Percentiles rank a stretch among this genome's conserved stretches.
Conservation (phyloP, 1,140 invertebrate species). For the Pissodes strobi region DNA sequence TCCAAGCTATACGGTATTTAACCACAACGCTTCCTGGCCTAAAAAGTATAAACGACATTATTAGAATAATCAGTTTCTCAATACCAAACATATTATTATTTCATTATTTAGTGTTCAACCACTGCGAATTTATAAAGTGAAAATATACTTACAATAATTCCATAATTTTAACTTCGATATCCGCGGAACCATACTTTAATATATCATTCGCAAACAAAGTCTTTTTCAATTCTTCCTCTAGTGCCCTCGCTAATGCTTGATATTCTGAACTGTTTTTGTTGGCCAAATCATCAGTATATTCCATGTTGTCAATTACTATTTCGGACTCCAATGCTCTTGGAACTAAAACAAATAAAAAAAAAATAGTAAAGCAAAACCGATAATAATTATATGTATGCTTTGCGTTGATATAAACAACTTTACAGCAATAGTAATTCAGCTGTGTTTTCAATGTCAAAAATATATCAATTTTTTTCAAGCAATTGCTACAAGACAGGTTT, state of each 20-base stretch:
- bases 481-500: no score
- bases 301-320: slow-evolving; percentile 67
- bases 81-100: no score
- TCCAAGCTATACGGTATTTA: slow-evolving; percentile 67
- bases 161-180: slow-evolving; percentile 66
- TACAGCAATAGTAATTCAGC: no score
- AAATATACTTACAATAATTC: slow-evolving; percentile 61
- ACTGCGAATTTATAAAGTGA: no score
- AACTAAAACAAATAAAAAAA: slow-evolving; percentile 58
- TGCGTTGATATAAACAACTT: no score
- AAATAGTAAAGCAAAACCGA: background rate
- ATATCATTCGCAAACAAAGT: slow-evolving; percentile 60
- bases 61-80: no score
- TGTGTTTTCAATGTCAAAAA: background rate
- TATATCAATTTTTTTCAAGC: background rate
- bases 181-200: slow-evolving; percentile 59
- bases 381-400: no score
- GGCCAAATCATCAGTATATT: slow-evolving; percentile 63
- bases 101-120: no score
- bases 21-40: slow-evolving; percentile 67
- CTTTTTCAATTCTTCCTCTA: slow-evolving; percentile 64
- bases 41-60: slow-evolving; percentile 45
- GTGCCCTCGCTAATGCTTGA: slow-evolving; percentile 60
- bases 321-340: slow-evolving; percentile 69
- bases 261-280: slow-evolving; percentile 67